These are phyloP conservation scores for Charaxes varanes DNA, from an alignment of 1,140 invertebrate species.

Conservation along the genomic window DNA sequence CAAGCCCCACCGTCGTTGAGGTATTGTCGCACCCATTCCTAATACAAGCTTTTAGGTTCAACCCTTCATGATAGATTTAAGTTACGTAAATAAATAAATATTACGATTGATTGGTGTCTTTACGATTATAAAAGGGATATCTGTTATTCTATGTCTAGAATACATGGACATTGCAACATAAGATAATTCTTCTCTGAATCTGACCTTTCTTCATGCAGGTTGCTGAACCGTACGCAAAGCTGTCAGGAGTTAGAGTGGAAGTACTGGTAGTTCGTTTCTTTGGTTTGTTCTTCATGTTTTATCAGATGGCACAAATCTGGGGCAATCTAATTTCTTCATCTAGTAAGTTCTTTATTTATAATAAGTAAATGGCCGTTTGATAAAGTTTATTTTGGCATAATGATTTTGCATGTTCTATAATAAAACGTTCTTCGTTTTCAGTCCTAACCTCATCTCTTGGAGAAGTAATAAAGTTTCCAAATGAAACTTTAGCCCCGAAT, in stretches of 20 bases:
- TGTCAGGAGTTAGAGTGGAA: slow-evolving; percentile 80
- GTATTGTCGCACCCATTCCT: too few relatives aligned
- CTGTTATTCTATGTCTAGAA: too few relatives aligned
- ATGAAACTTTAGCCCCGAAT: slow-evolving; percentile 30
- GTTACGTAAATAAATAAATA: too few relatives aligned
- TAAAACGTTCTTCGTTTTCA: slow-evolving; percentile 23
- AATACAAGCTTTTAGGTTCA: too few relatives aligned
- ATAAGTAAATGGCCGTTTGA: background rate
- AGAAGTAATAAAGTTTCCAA: slow-evolving; percentile 24
- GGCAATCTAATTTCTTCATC: slow-evolving; percentile 94
- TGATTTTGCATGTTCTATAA: background rate
- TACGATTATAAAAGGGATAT: too few relatives aligned
- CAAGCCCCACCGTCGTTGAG: too few relatives aligned
- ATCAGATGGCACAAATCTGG: slow-evolving; percentile 94
- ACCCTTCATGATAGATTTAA: too few relatives aligned
- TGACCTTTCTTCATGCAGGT: too few relatives aligned
- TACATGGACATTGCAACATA: too few relatives aligned
- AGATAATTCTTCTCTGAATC: too few relatives aligned
- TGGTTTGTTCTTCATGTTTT: slow-evolving; percentile 94
- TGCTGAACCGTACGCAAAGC: slow-evolving; percentile 80
- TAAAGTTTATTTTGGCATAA: background rate
- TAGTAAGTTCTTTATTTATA: slow-evolving; percentile 64
- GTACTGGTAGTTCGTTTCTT: slow-evolving; percentile 89
- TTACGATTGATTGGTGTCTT: too few relatives aligned
- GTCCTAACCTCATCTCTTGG: slow-evolving; percentile 54